Evolutionary conservation across 2,888 invertebrate genomes (phyloP), one percentile per base, ranked within the genome.

Genomic region (Pilophorus perplexus): DNA sequence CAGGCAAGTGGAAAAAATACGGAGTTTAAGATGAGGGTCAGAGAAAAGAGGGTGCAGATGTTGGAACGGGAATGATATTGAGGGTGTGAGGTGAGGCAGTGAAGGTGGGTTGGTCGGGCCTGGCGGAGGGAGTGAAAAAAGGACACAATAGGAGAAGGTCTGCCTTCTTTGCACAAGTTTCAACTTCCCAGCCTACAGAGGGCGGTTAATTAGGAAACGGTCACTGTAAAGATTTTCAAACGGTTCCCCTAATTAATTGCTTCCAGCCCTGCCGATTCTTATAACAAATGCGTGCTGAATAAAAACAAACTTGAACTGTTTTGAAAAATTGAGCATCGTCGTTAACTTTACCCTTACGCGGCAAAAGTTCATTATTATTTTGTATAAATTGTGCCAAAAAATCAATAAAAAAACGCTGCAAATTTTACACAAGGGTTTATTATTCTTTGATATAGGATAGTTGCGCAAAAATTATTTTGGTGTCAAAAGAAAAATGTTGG

Each of bases 241-340:
- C 44, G 42, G 23, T n/a, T n/a, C n/a, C n/a, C n/a, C 44, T 59
- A 59, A 59, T 59, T 59, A 59, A 59, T 59, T 59, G 59, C n/a
- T n/a, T n/a, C n/a, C n/a, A n/a, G n/a, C n/a, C n/a, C n/a, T n/a
- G n/a, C n/a, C n/a, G n/a, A n/a, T n/a, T n/a, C n/a, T n/a, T n/a
- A n/a, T n/a, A n/a, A n/a, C n/a, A n/a, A n/a, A n/a, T n/a, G n/a
- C n/a, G n/a, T n/a, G n/a, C n/a, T n/a, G n/a, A n/a, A n/a, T n/a
- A n/a, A n/a, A n/a, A n/a, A n/a, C n/a, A n/a, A n/a, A n/a, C n/a
- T n/a, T n/a, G n/a, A n/a, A n/a, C n/a, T n/a, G n/a, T n/a, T n/a
- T n/a, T n/a, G n/a, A n/a, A n/a, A n/a, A n/a, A n/a, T n/a, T n/a
- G n/a, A n/a, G n/a, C n/a, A n/a, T n/a, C n/a, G n/a, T n/a, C n/a